Percentiles rank a stretch among this genome's conserved stretches.
Conservation (phyloP, 2,888 invertebrate genomes). For the Agelastica alni region DNA sequence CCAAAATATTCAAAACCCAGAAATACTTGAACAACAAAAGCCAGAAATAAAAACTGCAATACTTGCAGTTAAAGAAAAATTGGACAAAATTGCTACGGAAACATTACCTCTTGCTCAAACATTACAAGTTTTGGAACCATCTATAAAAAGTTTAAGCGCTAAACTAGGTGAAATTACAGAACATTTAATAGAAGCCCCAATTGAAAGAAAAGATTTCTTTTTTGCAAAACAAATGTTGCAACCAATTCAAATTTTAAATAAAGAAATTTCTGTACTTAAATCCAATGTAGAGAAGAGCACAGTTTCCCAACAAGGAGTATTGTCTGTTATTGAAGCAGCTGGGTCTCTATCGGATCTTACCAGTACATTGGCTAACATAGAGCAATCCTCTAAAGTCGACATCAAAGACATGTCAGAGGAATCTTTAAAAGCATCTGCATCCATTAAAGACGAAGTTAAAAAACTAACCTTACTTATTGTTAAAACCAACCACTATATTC, state of each 20-base stretch:
- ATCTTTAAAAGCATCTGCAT: neutral
- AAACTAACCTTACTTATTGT: constrained; percentile 11
- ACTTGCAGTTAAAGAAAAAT: constrained; percentile 1
- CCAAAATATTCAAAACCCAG: no score
- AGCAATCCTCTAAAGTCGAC: neutral
- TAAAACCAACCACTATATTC: constrained; percentile 21
- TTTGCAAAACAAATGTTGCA: neutral
- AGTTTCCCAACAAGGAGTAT: neutral
- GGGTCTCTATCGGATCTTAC: neutral
- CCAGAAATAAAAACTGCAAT: no score
- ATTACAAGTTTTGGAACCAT: no score
- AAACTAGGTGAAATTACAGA: no score
- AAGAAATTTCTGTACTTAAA: no score
- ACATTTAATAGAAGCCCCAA: no score
- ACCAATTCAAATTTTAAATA: neutral
- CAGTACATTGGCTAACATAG: neutral
- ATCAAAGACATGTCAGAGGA: constrained; percentile 3
- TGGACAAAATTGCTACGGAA: constrained; percentile 6
- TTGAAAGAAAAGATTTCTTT: neutral
- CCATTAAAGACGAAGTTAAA: constrained; percentile 16
- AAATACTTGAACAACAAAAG: no score
- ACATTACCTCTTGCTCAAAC: no score
- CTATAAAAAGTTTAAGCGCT: no score
- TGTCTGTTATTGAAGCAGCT: neutral
- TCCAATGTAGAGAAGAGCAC: no score